Percentiles rank a stretch among this genome's conserved stretches.
Evolutionary conservation across 2,113 vertebrate genomes (phyloP).

Genomic region (Octodon degus): DNA sequence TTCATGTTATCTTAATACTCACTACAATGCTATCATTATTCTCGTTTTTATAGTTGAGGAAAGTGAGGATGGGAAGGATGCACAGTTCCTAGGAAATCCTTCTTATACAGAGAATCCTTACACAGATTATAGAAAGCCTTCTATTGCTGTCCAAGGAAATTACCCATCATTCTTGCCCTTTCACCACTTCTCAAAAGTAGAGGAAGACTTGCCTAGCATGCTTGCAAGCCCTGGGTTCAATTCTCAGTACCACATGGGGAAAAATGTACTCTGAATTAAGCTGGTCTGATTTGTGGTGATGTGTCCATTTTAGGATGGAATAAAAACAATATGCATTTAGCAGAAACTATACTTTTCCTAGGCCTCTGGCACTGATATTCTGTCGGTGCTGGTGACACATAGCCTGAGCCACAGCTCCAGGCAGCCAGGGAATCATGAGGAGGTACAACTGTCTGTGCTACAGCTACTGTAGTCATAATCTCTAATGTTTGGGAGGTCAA

Average conservation of each 20-base stretch:
- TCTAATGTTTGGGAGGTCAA: background rate
- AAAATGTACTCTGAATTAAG: background rate
- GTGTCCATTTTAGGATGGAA: background rate
- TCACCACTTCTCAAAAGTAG: background rate
- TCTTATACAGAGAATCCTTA: background rate
- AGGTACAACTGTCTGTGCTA: rapidly evolving
- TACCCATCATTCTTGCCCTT: background rate
- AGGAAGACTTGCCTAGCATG: background rate
- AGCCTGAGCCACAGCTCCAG: background rate
- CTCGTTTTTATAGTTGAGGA: background rate
- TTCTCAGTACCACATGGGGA: background rate
- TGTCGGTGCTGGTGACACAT: background rate
- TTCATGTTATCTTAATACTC: background rate
- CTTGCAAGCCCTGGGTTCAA: background rate
- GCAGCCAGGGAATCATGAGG: too few relatives aligned
- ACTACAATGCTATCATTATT: background rate
- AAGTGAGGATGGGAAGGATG: background rate
- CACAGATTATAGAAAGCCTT: background rate
- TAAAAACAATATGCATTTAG: background rate
- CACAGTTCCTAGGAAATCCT: background rate
- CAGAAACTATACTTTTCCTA: background rate
- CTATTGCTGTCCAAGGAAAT: background rate
- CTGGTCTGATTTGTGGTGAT: background rate
- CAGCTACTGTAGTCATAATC: background rate
- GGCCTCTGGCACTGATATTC: background rate